Evolutionary conservation across 2,113 vertebrate species (phyloP), one percentile per base, ranked within the genome.

Genomic region (Phodopus roborovskii): DNA sequence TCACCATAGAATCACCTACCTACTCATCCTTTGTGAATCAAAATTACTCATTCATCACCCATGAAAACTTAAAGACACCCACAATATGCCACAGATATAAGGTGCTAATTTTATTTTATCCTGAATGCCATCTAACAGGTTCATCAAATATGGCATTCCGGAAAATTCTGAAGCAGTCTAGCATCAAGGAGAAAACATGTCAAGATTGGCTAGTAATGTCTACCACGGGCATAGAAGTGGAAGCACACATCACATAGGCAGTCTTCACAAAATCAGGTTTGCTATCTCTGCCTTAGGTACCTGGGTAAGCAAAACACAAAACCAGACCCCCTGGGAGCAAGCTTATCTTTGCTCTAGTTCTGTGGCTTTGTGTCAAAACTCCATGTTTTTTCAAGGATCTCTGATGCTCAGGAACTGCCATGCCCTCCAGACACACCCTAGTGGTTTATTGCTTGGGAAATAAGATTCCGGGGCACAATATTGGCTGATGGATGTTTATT

Each of bases 331-430:
- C 56, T 7, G 19, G 6, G 16, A 56, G 48, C 3, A 66, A 87
- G 82, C 70, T 30, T 60, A 84, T 68, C 93, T 95, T 90, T 62
- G 33, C 22, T 48, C 22, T 36, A 84, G 56, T 94, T 94, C 94
- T 62, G 33, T 36, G n/a, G 12, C 42, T 90, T 94, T 60, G 42
- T 39, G n/a, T 48, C 66, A 82, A 78, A 85, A 93, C 22, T n/a
- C 1, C 1, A 9, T 53, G 22, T 50, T 77, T 94, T 45, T 64
- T 70, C 60, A n/a, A 83, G n/a, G 64, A 24, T 28, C 70, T 85
- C 30, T 83, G 74, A 36, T 58, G 30, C 30, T 42, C 3, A 8
- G 39, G 71, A 71, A 56, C 45, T 7, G 66, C 58, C 71, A 66
- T 79, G 20, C 64, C 15, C 50, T 71, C 79, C 19, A 68, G 81